Percentiles rank a stretch among this genome's conserved stretches.
Evolutionary conservation across 2,888 invertebrate genomes (phyloP).

Genomic region (Aporophyla lueneburgensis): DNA sequence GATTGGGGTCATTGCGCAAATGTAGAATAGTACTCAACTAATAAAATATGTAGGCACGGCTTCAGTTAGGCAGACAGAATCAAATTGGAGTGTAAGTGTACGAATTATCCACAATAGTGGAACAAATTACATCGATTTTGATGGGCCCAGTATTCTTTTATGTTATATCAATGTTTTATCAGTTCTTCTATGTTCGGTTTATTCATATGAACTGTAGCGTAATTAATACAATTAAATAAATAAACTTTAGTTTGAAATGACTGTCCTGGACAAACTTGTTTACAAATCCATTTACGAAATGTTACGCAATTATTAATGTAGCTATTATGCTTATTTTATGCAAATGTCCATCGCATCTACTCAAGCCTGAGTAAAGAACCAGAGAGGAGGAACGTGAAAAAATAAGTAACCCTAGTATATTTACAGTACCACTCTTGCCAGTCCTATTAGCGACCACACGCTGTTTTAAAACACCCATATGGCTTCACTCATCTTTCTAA

Average conservation of each 20-base stretch:
- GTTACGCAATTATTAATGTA: neutral
- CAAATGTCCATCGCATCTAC: neutral
- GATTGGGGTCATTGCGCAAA: neutral
- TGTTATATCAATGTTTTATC: too few species aligned
- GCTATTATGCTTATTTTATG: neutral
- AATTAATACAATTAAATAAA: neutral
- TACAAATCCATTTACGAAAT: neutral
- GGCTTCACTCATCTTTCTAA: slow-evolving; percentile 25
- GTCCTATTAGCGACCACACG: slow-evolving; percentile 2
- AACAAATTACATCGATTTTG: slow-evolving; percentile 24
- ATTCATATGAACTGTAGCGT: neutral
- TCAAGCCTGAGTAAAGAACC: neutral
- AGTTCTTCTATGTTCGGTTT: neutral
- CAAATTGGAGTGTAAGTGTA: slow-evolving; percentile 17
- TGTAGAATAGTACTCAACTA: slow-evolving; percentile 2
- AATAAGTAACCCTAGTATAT: neutral
- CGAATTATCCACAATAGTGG: slow-evolving; percentile 2
- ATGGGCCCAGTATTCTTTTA: too few species aligned
- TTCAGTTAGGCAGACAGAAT: neutral
- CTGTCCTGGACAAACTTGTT: neutral
- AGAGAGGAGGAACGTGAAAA: neutral
- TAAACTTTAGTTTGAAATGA: neutral
- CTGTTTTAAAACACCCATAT: slow-evolving; percentile 16
- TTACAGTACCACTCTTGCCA: neutral
- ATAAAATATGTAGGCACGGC: neutral